Percentiles rank a stretch among this genome's conserved stretches.
These are phyloP conservation scores for Acinonyx jubatus DNA, from an alignment of 2,113 vertebrate species.

Conservation along the genomic window DNA sequence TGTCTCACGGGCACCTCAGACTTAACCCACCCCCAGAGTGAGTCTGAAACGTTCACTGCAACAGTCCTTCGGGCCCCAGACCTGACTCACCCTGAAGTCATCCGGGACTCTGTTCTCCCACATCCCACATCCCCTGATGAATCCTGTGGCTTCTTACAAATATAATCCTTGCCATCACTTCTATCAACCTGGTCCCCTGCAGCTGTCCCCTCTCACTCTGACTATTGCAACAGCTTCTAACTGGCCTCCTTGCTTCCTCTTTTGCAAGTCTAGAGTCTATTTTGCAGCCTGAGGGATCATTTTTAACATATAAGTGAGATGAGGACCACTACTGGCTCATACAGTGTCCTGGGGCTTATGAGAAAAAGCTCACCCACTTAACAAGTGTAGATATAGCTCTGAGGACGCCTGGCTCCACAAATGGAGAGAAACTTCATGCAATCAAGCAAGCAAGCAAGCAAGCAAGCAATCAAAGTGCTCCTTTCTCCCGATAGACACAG, in stretches of 20 bases:
- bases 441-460: not conserved
- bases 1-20: not conserved
- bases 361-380: not conserved
- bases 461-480: not conserved
- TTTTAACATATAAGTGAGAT: not conserved
- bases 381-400: too few species aligned
- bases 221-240: fast-evolving
- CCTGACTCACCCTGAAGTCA: not conserved
- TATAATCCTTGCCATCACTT: fast-evolving
- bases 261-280: not conserved
- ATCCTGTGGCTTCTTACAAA: not conserved
- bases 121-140: not conserved
- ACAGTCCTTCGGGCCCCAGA: not conserved
- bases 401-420: not conserved
- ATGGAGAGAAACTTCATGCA: not conserved
- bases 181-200: not conserved
- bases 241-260: not conserved
- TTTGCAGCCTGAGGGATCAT: not conserved
- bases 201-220: not conserved
- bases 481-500: not conserved
- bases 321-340: not conserved
- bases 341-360: not conserved
- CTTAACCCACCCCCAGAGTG: not conserved
- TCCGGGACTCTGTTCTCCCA: not conserved
- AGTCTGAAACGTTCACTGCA: not conserved